Base-by-base conservation (phyloP, 2,888 invertebrate genomes). In the Ferrisia virgata region DNA sequence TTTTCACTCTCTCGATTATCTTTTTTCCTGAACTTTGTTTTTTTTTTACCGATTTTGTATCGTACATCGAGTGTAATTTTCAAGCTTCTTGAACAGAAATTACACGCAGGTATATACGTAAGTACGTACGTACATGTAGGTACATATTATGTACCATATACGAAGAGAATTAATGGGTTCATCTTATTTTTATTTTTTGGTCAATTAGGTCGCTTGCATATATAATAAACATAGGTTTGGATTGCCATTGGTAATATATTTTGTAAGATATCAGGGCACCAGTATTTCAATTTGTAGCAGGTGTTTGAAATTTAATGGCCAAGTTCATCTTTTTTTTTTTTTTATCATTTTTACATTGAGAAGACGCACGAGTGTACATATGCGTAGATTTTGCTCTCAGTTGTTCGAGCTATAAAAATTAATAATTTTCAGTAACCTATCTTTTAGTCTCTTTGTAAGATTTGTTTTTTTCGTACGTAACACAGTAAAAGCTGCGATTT, bases 221-320 rank as follows among this genome's bases (percentile, higher is more conserved):
- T 39, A 39, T 39, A 11, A 8, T 39, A n/a, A n/a, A 53, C 9
- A 22, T 53, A 53, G 64, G 64, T 64, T 64, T 28, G 64, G 28
- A 25, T 58, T 64, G 36, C 22, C 28, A 76, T 36, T 36, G 22
- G 72, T 76, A 33, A 18, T 76, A 22, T 18, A 36, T 76, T 18
- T 76, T 18, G 18, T 36, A n/a, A 18, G 72, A 22, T 76, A 76
- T 76, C 28, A 76, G 72, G 72, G 72, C 36, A 28, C 72, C 72
- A 76, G 72, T 76, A 76, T 76, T 76, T 76, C 18, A 28, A 28
- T 64, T 31, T 64, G 18, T 36, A 76, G 72, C 72, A 76, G 72
- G 72, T 76, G 72, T 76, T 76, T 2, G 36, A 36, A 36, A 36
- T 76, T 33, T 64, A 28, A 64, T 28, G 11, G 28, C 13, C 25